Evolutionary conservation across 2,888 invertebrate species (phyloP).

Genomic region (Osmoderma eremita): DNA sequence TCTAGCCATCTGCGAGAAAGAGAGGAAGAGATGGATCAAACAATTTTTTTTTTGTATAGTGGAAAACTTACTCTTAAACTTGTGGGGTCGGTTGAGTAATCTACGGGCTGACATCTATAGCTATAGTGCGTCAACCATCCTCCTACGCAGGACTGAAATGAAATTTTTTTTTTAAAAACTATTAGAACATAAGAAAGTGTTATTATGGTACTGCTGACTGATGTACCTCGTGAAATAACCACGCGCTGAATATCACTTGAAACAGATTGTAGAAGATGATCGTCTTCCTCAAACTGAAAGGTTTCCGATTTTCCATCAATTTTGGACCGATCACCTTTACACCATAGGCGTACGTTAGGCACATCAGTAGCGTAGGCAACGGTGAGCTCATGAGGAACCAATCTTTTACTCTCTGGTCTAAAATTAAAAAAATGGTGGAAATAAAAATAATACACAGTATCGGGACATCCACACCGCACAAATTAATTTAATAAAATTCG

Average conservation of each 20-base stretch:
- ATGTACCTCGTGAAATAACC: slow-evolving; percentile 92
- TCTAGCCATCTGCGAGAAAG: slow-evolving; percentile 79
- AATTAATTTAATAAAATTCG: no score
- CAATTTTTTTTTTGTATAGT: background rate
- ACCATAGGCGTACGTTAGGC: slow-evolving; percentile 84
- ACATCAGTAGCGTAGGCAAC: slow-evolving; percentile 84
- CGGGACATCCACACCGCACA: no score
- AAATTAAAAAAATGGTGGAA: slow-evolving; percentile 54
- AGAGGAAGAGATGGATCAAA: slow-evolving; percentile 36
- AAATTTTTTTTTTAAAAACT: background rate
- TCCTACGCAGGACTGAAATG: slow-evolving; percentile 64
- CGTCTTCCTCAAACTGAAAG: slow-evolving; percentile 81
- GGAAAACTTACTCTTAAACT: slow-evolving; percentile 73
- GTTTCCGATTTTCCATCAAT: slow-evolving; percentile 90
- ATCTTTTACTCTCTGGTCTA: slow-evolving; percentile 89
- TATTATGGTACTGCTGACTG: no score
- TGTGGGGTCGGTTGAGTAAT: slow-evolving; percentile 74
- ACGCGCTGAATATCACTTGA: slow-evolving; percentile 90
- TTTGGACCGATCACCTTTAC: slow-evolving; percentile 84
- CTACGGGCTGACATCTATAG: slow-evolving; percentile 82
- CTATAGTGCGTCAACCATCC: slow-evolving; percentile 82
- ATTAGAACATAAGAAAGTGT: slow-evolving; percentile 20
- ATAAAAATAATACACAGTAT: no score
- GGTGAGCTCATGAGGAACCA: slow-evolving; percentile 93
- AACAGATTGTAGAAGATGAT: slow-evolving; percentile 88